Percentiles rank a stretch among this genome's conserved stretches.
phyloP scores from a whole-genome alignment of 1,140 invertebrate genomes.

The Apis cerana region DNA sequence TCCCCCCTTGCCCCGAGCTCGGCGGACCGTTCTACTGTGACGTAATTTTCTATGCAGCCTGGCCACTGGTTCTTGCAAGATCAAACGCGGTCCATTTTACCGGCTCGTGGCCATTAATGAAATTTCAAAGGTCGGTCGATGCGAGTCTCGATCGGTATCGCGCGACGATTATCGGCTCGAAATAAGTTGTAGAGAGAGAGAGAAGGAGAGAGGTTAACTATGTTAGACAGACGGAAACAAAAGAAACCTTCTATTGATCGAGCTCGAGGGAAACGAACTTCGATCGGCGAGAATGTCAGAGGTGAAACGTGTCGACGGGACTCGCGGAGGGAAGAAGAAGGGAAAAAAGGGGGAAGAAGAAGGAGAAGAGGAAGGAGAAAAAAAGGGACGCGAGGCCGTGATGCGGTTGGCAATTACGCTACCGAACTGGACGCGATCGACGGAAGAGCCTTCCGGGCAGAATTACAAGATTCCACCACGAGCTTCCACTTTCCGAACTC shows the following conservation, averaged over 20 bases:
- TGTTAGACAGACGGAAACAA: too few species aligned
- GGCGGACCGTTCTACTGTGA: conserved; percentile 60
- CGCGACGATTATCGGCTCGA: too few species aligned
- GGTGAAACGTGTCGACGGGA: not conserved
- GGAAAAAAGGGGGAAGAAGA: too few species aligned
- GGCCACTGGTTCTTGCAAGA: conserved; percentile 44
- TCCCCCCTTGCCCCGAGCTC: not conserved
- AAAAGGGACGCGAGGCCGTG: conserved; percentile 7
- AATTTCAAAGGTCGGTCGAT: not conserved
- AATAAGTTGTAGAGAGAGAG: not conserved
- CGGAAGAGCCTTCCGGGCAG: conserved; percentile 29
- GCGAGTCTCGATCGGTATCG: not conserved
- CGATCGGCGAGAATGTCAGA: not conserved
- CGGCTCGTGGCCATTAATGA: conserved; percentile 18
- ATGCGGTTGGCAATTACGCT: conserved; percentile 31
- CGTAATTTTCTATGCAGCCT: conserved; percentile 61
- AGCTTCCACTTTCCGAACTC: not conserved
- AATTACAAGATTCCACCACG: conserved; percentile 36
- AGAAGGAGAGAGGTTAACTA: not conserved
- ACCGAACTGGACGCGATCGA: conserved; percentile 25
- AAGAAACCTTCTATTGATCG: not conserved
- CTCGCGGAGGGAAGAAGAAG: not conserved
- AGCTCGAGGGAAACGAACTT: not conserved
- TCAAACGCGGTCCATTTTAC: conserved; percentile 53
- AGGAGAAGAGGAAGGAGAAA: not conserved